Conservation (phyloP, 2,113 vertebrate genomes). For the Eretmodus cyanostictus region DNA sequence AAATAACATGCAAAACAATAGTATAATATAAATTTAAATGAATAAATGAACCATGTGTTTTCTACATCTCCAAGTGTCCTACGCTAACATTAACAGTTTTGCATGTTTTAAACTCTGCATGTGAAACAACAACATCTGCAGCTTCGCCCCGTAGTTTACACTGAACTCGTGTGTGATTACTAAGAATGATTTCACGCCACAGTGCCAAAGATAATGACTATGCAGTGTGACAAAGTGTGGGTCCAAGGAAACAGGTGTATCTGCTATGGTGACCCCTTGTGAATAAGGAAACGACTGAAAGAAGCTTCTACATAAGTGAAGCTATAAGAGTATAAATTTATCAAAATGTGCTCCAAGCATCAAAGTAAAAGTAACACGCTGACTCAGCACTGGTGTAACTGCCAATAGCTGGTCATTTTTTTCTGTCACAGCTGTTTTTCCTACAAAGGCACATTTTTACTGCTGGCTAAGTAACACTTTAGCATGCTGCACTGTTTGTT, state of each 20-base stretch:
- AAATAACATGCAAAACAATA: not conserved
- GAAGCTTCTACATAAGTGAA: not conserved
- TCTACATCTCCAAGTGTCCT: not conserved
- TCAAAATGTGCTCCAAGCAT: not conserved
- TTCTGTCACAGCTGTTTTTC: not conserved
- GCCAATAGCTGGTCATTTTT: not conserved
- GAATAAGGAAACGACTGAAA: not conserved
- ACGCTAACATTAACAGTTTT: not conserved
- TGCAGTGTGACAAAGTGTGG: not conserved
- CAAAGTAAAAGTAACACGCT: not conserved
- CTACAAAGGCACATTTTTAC: not conserved
- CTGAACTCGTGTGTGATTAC: not conserved
- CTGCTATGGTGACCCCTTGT: not conserved
- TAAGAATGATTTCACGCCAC: not conserved
- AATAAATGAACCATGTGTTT: not conserved
- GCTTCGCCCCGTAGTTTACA: rapidly evolving
- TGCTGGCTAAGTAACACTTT: not conserved
- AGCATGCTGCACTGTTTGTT: not conserved
- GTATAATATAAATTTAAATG: rapidly evolving
- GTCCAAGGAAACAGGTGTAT: not conserved
- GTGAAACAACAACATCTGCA: not conserved
- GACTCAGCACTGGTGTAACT: not conserved
- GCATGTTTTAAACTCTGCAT: not conserved
- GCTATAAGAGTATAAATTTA: not conserved
- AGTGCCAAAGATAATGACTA: rapidly evolving